These are phyloP conservation scores for Rhagonycha lutea DNA, from an alignment of 2,888 invertebrate genomes.

Conservation along the genomic window DNA sequence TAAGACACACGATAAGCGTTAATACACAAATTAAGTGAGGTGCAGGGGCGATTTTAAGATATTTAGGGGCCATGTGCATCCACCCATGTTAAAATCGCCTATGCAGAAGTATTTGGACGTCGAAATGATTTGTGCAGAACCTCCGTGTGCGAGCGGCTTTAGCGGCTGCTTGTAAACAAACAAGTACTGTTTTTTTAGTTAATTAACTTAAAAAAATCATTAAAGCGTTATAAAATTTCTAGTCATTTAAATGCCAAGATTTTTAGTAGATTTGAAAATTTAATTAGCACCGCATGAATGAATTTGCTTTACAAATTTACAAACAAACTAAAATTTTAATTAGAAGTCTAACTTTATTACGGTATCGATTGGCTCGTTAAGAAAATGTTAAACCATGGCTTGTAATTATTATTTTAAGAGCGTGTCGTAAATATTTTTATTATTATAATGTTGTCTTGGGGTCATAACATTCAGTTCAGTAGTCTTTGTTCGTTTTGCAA, in stretches of 20 bases:
- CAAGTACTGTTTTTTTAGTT: not conserved
- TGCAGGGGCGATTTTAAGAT: not conserved
- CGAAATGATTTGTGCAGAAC: not conserved
- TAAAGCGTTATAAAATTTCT: not conserved
- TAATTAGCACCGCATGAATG: not conserved
- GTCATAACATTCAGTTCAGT: not conserved
- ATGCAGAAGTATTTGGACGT: not conserved
- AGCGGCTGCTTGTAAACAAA: not conserved
- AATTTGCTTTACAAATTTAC: not conserved
- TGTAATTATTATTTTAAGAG: not conserved
- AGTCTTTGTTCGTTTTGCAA: not conserved
- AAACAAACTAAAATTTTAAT: not conserved
- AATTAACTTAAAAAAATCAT: not conserved
- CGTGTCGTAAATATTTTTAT: not conserved
- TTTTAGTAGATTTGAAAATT: not conserved
- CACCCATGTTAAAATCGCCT: no score
- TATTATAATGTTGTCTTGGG: not conserved
- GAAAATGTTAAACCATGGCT: not conserved
- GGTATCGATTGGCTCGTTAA: not conserved
- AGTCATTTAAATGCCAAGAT: not conserved
- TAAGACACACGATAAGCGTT: not conserved
- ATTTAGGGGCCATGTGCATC: no score
- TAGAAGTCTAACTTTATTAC: not conserved
- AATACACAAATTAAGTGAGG: constrained; percentile 7
- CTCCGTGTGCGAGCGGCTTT: not conserved